Evolutionary conservation across 2,888 invertebrate species (phyloP), one percentile per base, ranked within the genome.

Genomic region (Hypena proboscidalis): DNA sequence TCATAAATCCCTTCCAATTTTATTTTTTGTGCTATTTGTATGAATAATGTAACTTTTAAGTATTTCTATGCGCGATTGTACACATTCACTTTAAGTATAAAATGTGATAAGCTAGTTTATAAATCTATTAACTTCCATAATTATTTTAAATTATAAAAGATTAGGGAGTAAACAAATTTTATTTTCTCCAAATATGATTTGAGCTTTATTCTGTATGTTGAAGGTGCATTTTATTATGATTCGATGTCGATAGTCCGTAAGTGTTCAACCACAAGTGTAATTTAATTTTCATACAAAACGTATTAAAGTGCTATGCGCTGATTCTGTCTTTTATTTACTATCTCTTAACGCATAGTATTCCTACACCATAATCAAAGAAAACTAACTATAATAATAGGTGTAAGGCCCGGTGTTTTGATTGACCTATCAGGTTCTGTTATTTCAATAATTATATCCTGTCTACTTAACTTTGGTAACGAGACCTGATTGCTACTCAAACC

Each of bases 141-240:
- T n/a, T n/a, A 9, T 25, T 14, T 8, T 38, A 44, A 27, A 36
- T 44, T 43, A 8, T 57, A 44, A 13, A 30, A 35, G 36, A 37
- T 53, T 59, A 40, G 34, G 15, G n/a, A 10, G 6, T 13, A 40
- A 54, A 42, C 30, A 13, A 36, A 39, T 25, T 41, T 10, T 49
- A 34, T 43, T 37, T 35, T 32, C 31, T 51, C 40, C 52, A 55
- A 47, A 66, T 50, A 45, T 63, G 27, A 57, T 44, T 53, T 47
- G 42, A 58, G 53, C 55, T 70, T 64, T 70, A 67, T 70, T 31
- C 11, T n/a, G 10, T 14, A 39, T 44, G 37, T 0, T 26, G 56
- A 58, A 58, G 61, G 47, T 58, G 59, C 58, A 67, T 69, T 64
- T 61, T 52, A 49, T 61, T 52, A 54, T 34, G 37, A 46, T 38